These are phyloP conservation scores for Eueides isabella DNA, from an alignment of 1,140 invertebrate species.

Conservation along the genomic window DNA sequence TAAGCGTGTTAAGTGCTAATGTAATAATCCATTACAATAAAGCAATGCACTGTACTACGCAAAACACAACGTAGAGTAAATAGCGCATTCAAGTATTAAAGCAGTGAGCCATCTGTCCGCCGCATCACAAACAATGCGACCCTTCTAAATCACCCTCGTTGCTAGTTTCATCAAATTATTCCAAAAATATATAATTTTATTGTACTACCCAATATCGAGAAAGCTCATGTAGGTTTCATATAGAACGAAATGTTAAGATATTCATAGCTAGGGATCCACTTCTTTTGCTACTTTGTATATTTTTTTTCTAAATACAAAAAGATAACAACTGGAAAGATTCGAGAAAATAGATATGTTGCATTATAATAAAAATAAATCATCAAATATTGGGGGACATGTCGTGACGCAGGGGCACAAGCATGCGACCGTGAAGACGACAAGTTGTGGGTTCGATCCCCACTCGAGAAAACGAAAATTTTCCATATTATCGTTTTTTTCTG, in stretches of 20 bases:
- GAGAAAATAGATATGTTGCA: no score
- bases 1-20: constrained; percentile 79
- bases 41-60: constrained; percentile 46
- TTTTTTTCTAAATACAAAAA: no score
- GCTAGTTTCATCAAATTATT: constrained; percentile 63
- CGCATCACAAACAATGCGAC: constrained; percentile 68
- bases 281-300: no score
- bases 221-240: neutral
- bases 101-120: constrained; percentile 74
- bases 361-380: no score
- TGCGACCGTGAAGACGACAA: no score
- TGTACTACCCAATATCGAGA: neutral
- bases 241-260: neutral
- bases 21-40: constrained; percentile 81
- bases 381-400: no score
- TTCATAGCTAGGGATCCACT: no score
- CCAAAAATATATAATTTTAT: constrained; percentile 49
- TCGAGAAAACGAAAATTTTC: no score
- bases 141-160: constrained; percentile 72
- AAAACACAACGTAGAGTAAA: constrained; percentile 63
- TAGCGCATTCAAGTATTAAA: constrained; percentile 75
- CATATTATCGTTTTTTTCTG: no score
- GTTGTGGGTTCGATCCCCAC: no score
- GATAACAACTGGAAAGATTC: no score
- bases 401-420: no score